Percentiles rank a stretch among this genome's conserved stretches.
Evolutionary conservation across 2,888 invertebrate species (phyloP).

Genomic region (Acronicta aceris): DNA sequence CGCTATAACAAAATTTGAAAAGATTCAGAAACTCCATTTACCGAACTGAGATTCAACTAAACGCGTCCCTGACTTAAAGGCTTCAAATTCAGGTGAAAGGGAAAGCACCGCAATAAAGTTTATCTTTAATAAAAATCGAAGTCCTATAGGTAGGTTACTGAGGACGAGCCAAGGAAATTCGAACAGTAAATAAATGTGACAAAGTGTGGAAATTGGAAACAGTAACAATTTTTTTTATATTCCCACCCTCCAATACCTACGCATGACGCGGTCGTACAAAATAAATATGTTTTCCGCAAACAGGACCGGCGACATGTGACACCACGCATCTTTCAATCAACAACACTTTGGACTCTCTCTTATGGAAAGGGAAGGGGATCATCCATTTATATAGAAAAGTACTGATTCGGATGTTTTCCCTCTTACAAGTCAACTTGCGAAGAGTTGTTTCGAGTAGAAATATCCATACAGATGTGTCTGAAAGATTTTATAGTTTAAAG

Average conservation of each 20-base stretch:
- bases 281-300: constrained; percentile 64
- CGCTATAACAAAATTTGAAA: neutral
- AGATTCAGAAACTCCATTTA: constrained; percentile 20
- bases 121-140: constrained; percentile 44
- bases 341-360: constrained; percentile 54
- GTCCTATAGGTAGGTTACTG: constrained; percentile 35
- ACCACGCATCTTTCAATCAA: constrained; percentile 61
- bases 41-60: constrained; percentile 10
- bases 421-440: constrained; percentile 14
- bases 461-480: too few species aligned
- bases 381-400: constrained; percentile 34
- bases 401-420: constrained; percentile 11
- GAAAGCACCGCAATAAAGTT: constrained; percentile 25
- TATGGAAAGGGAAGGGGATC: constrained; percentile 35
- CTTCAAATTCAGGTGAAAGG: constrained; percentile 19
- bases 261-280: constrained; percentile 51
- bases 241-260: constrained; percentile 30
- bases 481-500: too few species aligned
- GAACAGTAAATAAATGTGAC: constrained; percentile 48
- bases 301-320: constrained; percentile 56
- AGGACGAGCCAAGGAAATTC: constrained; percentile 45
- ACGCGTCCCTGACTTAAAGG: constrained; percentile 28
- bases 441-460: constrained; percentile 16
- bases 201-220: constrained; percentile 54
- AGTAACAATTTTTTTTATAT: constrained; percentile 39